These are phyloP conservation scores for Lutjanus argentimaculatus DNA, from an alignment of 2,797 vertebrate genomes.

Conservation along the genomic window DNA sequence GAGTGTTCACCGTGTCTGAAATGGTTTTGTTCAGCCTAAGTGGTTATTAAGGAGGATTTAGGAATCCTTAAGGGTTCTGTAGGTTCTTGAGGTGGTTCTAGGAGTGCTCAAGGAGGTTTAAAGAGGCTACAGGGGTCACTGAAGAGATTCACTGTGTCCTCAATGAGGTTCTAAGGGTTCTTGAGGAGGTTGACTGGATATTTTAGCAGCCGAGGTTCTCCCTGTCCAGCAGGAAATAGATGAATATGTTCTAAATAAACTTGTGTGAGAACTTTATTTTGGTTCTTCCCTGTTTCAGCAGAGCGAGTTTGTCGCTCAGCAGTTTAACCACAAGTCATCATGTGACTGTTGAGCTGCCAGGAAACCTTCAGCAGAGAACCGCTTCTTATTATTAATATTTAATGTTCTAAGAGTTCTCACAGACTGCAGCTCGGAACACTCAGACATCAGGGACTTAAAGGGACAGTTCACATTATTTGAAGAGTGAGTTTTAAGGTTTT, in stretches of 20 bases:
- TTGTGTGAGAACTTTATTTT: constrained; percentile 19
- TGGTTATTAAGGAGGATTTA: background rate
- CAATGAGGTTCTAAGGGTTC: background rate
- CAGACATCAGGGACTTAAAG: background rate
- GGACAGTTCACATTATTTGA: too few species aligned
- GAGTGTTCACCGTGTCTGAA: too few species aligned
- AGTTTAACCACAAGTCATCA: background rate
- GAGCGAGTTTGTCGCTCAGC: background rate
- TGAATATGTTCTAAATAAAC: background rate
- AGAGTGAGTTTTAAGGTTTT: too few species aligned
- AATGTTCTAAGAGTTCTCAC: background rate
- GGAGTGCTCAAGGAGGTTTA: background rate
- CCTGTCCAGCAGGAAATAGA: background rate
- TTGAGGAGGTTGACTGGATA: background rate
- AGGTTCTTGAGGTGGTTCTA: background rate
- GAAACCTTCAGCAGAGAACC: background rate
- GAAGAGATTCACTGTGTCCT: background rate
- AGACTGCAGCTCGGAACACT: background rate
- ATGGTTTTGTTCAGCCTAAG: too few species aligned
- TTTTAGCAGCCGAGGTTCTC: background rate
- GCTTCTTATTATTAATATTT: constrained; percentile 8
- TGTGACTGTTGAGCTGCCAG: constrained; percentile 5
- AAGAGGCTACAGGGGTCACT: background rate
- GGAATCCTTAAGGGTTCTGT: background rate
- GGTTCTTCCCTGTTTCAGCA: constrained; percentile 41